Evolutionary conservation across 2,888 invertebrate genomes (phyloP).

Genomic region (Gasteruption jaculator): DNA sequence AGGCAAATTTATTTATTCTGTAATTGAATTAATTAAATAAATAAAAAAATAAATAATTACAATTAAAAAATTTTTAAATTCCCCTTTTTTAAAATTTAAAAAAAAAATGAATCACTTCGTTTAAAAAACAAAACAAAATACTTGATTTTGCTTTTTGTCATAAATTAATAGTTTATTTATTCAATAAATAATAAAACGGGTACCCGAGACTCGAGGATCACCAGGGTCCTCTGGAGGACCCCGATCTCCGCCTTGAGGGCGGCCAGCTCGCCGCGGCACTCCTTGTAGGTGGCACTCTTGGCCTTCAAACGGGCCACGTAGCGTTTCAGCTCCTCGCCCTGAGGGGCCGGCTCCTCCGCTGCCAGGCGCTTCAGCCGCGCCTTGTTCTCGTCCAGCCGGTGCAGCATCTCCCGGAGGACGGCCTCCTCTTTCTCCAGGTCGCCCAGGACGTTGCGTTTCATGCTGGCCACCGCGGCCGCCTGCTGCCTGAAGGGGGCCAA

Average conservation of each 20-base stretch:
- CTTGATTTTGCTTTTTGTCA: no score
- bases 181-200: background rate
- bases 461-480: constrained; percentile 72
- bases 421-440: constrained; percentile 50
- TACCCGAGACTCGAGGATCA: constrained; percentile 66
- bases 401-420: constrained; percentile 65
- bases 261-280: constrained; percentile 71
- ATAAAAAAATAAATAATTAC: background rate
- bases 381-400: constrained; percentile 34
- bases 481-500: constrained; percentile 82
- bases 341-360: constrained; percentile 35
- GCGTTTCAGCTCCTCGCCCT: constrained; percentile 78
- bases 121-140: no score
- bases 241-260: constrained; percentile 74
- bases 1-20: constrained; percentile 12
- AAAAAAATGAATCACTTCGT: no score
- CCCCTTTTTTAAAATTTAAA: constrained; percentile 24
- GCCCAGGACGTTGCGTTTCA: constrained; percentile 58
- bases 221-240: constrained; percentile 69
- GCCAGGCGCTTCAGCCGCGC: constrained; percentile 33
- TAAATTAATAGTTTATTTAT: background rate
- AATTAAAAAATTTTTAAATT: constrained; percentile 6
- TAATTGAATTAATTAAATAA: constrained; percentile 14
- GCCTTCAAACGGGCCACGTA: constrained; percentile 78
- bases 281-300: constrained; percentile 78